Conservation (phyloP, 2,113 vertebrate species). For the Otocyon megalotis region DNA sequence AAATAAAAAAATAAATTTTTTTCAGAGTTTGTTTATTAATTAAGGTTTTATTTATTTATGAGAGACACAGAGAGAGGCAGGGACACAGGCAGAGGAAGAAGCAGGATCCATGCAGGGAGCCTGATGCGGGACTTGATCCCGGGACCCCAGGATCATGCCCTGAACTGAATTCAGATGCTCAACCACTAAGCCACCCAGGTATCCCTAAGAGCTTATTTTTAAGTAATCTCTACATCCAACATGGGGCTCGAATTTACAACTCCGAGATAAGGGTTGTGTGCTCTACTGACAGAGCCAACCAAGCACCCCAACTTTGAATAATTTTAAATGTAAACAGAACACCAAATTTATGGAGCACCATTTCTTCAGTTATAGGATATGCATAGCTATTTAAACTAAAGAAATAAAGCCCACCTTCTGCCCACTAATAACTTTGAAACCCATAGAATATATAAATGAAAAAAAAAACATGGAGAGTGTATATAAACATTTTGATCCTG, state of each 20-base stretch:
- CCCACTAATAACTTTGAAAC: not conserved
- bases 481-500: constrained; percentile 5
- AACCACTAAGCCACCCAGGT: too few relatives aligned
- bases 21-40: too few relatives aligned
- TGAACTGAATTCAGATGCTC: too few relatives aligned
- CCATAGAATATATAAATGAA: not conserved
- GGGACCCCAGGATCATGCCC: too few relatives aligned
- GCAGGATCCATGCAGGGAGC: too few relatives aligned
- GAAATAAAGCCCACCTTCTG: not conserved
- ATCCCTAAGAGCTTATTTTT: not conserved
- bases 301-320: not conserved
- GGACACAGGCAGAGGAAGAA: too few relatives aligned
- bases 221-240: not conserved
- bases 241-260: not conserved
- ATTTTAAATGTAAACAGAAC: not conserved
- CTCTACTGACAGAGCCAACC: not conserved
- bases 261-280: not conserved
- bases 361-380: not conserved
- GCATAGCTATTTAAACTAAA: not conserved
- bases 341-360: not conserved
- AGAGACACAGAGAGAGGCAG: too few relatives aligned
- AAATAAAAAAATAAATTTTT: too few relatives aligned
- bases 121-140: too few relatives aligned
- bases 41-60: too few relatives aligned
- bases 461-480: not conserved